Evolutionary conservation across 1,140 invertebrate species (phyloP), one percentile per base, ranked within the genome.

Genomic region (Drosophila athabasca): DNA sequence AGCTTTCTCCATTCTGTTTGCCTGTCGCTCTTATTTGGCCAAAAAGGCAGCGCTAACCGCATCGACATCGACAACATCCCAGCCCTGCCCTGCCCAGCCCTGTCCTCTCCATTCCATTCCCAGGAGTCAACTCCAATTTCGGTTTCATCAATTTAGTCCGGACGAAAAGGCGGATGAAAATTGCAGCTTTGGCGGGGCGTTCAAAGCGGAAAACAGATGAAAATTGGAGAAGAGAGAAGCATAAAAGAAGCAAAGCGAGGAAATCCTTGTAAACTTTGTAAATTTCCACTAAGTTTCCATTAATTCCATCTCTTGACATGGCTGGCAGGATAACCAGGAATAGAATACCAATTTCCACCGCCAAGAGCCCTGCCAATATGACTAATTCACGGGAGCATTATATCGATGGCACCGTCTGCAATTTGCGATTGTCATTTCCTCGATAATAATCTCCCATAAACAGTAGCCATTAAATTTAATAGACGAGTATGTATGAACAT

Each of bases 141-240:
- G 65, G 67, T 82, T 65, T 84, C 81, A 82, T 87, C 82, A 87
- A 82, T 87, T 85, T 87, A 51, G 82, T 61, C 60, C 61, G 35
- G 43, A 76, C 39, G 43, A 65, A 75, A 80, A 70, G 55, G 66
- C 60, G 60, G 61, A 62, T 54, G 75, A 68, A 62, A 65, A 39
- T 51, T 50, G 26, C 46, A 65, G n/a, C 57, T 68, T 26, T 35
- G 29, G 15, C 17, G n/a, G 64, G 45, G 49, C 31, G 3, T 39
- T 4, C 44, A 45, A 24, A 44, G 48, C 49, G 50, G 24, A 55
- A 49, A 68, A 69, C 19, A 31, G 64, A 24, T 13, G 46, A 31
- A 29, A 22, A 26, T 15, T 8, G n/a, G 6, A 13, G n/a, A 9
- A 31, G 48, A 29, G 48, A n/a, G 4, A 5, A 26, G 24, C 17